phyloP scores from a whole-genome alignment of 2,888 invertebrate genomes.

The Germaria angustata region DNA sequence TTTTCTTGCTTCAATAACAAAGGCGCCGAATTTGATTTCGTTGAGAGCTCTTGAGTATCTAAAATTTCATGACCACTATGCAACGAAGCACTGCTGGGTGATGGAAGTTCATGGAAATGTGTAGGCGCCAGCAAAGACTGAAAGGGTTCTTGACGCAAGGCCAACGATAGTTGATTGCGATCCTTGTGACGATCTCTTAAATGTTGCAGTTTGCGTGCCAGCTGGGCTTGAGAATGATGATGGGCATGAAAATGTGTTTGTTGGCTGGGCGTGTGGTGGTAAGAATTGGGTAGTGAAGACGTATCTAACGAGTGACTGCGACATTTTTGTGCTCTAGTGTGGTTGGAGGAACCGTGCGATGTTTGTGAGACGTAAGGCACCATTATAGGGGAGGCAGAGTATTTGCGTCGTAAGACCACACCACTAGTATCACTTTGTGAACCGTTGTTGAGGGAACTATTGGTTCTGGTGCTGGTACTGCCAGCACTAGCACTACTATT shows the following conservation, averaged over 20 bases:
- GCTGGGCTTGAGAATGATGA: slow-evolving; percentile 60
- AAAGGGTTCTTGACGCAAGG: slow-evolving; percentile 79
- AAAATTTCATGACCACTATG: slow-evolving; percentile 78
- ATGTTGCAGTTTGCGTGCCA: slow-evolving; percentile 71
- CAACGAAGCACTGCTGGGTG: slow-evolving; percentile 79
- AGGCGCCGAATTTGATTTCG: slow-evolving; percentile 80
- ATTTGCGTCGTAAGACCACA: slow-evolving; percentile 77
- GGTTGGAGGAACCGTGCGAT: slow-evolving; percentile 6
- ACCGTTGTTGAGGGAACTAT: slow-evolving; percentile 51
- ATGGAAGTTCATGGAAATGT: slow-evolving; percentile 79
- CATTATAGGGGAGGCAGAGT: slow-evolving; percentile 75
- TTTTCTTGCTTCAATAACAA: slow-evolving; percentile 79
- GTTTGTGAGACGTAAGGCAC: slow-evolving; percentile 68
- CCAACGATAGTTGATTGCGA: slow-evolving; percentile 76
- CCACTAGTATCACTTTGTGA: slow-evolving; percentile 65
- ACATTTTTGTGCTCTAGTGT: slow-evolving; percentile 72
- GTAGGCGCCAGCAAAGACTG: slow-evolving; percentile 77
- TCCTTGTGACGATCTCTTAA: slow-evolving; percentile 72
- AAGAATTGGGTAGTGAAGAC: slow-evolving; percentile 68
- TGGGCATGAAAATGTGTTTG: slow-evolving; percentile 63
- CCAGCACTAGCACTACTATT: slow-evolving; percentile 71
- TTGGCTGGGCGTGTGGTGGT: slow-evolving; percentile 67
- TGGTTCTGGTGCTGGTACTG: slow-evolving; percentile 69
- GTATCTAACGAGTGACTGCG: slow-evolving; percentile 78
- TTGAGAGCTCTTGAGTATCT: slow-evolving; percentile 78